These are phyloP conservation scores for Drosophila trichaetosa DNA, from an alignment of 2,888 invertebrate genomes.

Conservation along the genomic window DNA sequence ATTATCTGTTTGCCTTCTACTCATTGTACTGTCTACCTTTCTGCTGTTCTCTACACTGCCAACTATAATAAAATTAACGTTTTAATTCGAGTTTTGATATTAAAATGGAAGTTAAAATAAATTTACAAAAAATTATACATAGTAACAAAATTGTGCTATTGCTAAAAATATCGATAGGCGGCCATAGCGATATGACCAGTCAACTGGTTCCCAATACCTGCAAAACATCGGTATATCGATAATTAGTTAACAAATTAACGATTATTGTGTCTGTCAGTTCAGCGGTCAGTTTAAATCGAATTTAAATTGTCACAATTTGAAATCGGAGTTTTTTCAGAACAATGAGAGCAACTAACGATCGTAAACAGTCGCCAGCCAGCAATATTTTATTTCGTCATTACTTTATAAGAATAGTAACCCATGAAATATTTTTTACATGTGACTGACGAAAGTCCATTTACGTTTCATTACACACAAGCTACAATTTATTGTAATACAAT, in stretches of 20 bases:
- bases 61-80: slow-evolving; percentile 9
- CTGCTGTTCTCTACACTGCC: slow-evolving; percentile 1
- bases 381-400: no score
- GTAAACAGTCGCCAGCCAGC: no score
- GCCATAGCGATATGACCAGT: background rate
- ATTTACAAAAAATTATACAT: slow-evolving; percentile 34
- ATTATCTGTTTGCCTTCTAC: background rate
- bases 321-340: background rate
- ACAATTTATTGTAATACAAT: no score
- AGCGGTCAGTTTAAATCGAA: background rate
- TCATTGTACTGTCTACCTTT: slow-evolving; percentile 33
- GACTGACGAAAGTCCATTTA: no score
- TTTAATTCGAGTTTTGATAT: background rate
- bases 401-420: no score
- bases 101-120: slow-evolving; percentile 5
- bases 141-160: slow-evolving; percentile 33
- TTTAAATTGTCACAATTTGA: background rate
- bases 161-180: slow-evolving; percentile 10
- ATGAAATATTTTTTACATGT: no score
- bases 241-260: background rate
- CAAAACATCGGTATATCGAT: background rate
- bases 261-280: background rate
- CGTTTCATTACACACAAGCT: no score
- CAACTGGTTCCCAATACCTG: background rate
- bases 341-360: no score